Evolutionary conservation across 1,140 invertebrate genomes (phyloP), one percentile per base, ranked within the genome.

Genomic region (Lordiphosa clarofinis): DNA sequence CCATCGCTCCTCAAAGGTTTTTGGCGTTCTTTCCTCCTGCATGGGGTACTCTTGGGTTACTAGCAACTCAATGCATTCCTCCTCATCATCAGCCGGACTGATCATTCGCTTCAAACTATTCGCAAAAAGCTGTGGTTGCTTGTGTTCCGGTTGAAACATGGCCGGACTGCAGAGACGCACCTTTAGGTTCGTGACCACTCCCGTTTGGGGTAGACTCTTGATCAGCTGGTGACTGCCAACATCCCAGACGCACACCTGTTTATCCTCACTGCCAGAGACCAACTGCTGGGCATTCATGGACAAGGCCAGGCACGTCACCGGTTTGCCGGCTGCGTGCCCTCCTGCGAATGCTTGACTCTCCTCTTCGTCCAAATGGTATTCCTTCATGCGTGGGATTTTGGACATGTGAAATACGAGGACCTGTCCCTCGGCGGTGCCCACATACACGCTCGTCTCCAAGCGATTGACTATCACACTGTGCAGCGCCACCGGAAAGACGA

Each of bases 241-340:
- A 68, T 97, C 93, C 96, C 96, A 97, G 15, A 96, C 73, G 64
- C 93, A 92, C 1, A 96, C 92, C 55, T 90, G 91, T 19, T 91
- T 91, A 90, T 96, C 95, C 56, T 92, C 90, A 1, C 94, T 94
- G 0, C 94, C 96, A 0, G 95, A 96, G 4, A 95, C 87, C 8
- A 98, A 87, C 8, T 91, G 90, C 5, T 89, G 90, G 5, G 93
- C 93, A 89, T 94, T 93, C 9, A 92, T 63, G 11, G 95, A 95
- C 9, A 94, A 89, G 12, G 93, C 93, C 40, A 98, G 82, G 81
- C 92, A 92, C 1, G 91, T 93, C 1, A 98, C 91, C 28, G 90
- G 88, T 21, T 62, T 53, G 76, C 92, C 93, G 3, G 39, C 12
- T 15, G 91, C 91, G 78, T 96, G 95, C 0, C 92, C 93, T 0